Evolutionary conservation across 1,140 invertebrate species (phyloP).

Genomic region (Drosophila nikananu): DNA sequence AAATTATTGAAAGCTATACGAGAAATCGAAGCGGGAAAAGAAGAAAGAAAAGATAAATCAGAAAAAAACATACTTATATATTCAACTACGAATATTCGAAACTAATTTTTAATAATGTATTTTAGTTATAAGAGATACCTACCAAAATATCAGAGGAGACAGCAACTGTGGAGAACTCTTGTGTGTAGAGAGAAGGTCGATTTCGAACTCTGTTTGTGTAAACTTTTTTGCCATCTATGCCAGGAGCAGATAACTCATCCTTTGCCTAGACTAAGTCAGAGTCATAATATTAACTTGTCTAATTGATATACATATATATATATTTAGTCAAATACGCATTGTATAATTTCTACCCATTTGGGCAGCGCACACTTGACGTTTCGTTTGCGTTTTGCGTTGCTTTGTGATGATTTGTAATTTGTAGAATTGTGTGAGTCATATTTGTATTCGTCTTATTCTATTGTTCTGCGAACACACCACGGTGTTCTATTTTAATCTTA

Average conservation of each 20-base stretch:
- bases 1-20: constrained; percentile 42
- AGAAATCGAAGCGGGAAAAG: constrained; percentile 2
- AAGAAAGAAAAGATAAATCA: background rate
- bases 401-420: constrained; percentile 74
- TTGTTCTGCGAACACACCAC: constrained; percentile 9
- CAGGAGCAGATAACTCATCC: constrained; percentile 63
- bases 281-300: constrained; percentile 74
- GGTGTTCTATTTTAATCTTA: constrained; percentile 27
- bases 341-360: constrained; percentile 41
- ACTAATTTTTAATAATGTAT: constrained; percentile 72
- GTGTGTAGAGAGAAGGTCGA: constrained; percentile 37
- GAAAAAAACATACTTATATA: constrained; percentile 44
- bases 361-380: constrained; percentile 28
- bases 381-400: constrained; percentile 56
- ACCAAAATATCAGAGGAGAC: constrained; percentile 68
- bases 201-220: constrained; percentile 37
- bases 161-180: constrained; percentile 25
- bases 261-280: constrained; percentile 77
- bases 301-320: constrained; percentile 38
- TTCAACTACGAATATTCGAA: constrained; percentile 55
- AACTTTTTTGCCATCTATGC: constrained; percentile 77
- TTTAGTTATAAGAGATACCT: constrained; percentile 64
- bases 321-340: constrained; percentile 44
- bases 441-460: constrained; percentile 32
- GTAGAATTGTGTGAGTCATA: constrained; percentile 45